Percentiles rank a stretch among this genome's conserved stretches.
phyloP scores from a whole-genome alignment of 2,888 invertebrate genomes.

The Nesidiocoris tenuis region DNA sequence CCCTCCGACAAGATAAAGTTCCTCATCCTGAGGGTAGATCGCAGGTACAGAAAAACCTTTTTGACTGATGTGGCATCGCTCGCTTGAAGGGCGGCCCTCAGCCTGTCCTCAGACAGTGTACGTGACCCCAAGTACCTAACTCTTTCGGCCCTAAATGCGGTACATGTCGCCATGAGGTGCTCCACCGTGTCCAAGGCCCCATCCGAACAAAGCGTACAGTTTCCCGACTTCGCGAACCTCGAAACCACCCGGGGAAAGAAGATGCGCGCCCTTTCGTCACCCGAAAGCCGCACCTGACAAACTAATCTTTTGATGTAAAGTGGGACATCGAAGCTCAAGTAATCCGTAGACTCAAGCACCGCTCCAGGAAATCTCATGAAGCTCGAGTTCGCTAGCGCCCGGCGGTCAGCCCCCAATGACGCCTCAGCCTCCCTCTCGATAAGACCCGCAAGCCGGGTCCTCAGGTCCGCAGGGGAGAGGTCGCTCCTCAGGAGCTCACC shows the following conservation, averaged over 20 bases:
- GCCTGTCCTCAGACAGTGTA: not conserved
- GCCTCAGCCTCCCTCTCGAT: not conserved
- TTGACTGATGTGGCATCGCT: no score
- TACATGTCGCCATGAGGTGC: not conserved
- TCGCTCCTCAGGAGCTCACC: not conserved
- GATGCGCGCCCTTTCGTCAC: not conserved
- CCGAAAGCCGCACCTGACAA: not conserved
- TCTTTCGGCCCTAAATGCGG: not conserved
- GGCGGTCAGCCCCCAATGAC: not conserved
- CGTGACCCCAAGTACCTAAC: not conserved
- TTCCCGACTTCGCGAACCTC: not conserved
- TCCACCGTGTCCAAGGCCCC: not conserved
- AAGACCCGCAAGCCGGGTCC: not conserved
- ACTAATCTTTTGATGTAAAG: not conserved
- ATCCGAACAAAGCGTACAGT: not conserved
- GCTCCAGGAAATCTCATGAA: not conserved
- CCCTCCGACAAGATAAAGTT: no score
- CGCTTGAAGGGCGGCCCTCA: not conserved
- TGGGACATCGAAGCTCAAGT: not conserved
- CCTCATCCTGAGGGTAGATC: no score
- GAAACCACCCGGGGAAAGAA: not conserved
- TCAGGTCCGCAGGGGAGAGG: not conserved
- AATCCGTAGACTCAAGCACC: not conserved
- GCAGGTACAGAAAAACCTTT: no score
- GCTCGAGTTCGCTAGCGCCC: not conserved